These are phyloP conservation scores for Tragelaphus strepsiceros DNA, from an alignment of 2,113 vertebrate species.

Conservation along the genomic window DNA sequence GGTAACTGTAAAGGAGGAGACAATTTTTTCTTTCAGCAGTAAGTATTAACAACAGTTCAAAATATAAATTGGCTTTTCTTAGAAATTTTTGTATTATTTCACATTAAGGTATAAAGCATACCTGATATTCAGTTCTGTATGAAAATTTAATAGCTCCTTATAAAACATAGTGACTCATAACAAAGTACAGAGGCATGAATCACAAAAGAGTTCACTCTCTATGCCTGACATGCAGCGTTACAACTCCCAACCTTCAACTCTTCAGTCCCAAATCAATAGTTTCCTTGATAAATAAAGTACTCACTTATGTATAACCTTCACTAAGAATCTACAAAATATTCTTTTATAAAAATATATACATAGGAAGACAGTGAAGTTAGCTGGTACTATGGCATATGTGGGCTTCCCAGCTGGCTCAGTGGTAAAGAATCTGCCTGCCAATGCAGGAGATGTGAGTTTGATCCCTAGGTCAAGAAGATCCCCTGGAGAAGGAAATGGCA, in stretches of 20 bases:
- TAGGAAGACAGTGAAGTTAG: not conserved
- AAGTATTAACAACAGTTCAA: not conserved
- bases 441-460: not conserved
- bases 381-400: not conserved
- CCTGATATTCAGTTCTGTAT: not conserved
- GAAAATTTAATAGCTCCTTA: not conserved
- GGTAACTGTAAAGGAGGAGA: constrained; percentile 83
- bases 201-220: not conserved
- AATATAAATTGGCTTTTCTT: not conserved
- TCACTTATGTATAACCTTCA: not conserved
- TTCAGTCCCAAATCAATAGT: not conserved
- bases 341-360: not conserved
- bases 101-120: not conserved
- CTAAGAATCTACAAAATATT: constrained; percentile 9
- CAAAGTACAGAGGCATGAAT: not conserved
- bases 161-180: not conserved
- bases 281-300: not conserved
- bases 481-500: not conserved
- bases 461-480: not conserved
- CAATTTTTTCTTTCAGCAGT: not conserved
- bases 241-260: not conserved
- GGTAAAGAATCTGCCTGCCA: not conserved
- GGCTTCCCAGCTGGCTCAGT: not conserved
- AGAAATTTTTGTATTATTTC: not conserved
- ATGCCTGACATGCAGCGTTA: not conserved